Conservation (phyloP, 1,140 invertebrate species). For the Eciton burchellii region DNA sequence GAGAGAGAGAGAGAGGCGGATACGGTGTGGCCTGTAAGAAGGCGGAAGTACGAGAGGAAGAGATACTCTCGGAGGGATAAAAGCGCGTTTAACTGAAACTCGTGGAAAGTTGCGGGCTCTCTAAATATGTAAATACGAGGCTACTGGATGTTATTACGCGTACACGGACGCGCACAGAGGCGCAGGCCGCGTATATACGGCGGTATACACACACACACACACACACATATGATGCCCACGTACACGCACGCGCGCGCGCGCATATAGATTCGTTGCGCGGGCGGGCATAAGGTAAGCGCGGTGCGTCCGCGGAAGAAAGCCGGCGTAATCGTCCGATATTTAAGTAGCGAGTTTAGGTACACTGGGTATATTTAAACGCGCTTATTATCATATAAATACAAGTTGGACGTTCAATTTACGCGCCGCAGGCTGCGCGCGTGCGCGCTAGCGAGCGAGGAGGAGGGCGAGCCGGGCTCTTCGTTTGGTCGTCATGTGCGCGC, state of each 20-base stretch:
- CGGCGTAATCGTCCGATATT: conserved; percentile 83
- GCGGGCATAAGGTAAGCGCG: conserved; percentile 44
- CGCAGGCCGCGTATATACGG: too few species aligned
- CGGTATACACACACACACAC: not conserved
- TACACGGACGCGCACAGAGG: conserved; percentile 60
- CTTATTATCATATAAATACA: conserved; percentile 87
- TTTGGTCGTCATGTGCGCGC: conserved; percentile 62
- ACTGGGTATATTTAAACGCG: conserved; percentile 85
- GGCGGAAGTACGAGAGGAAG: conserved; percentile 53
- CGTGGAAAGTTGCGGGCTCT: conserved; percentile 74
- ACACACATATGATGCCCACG: conserved; percentile 20
- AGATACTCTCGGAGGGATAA: conserved; percentile 69
- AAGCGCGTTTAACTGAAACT: conserved; percentile 77
- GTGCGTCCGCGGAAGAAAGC: conserved; percentile 51
- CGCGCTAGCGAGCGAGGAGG: not conserved
- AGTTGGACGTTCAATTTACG: conserved; percentile 86
- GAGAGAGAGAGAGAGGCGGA: not conserved
- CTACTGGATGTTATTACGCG: conserved; percentile 76
- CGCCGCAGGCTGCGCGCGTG: conserved; percentile 72
- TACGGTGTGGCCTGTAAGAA: conserved; percentile 3
- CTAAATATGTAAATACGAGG: conserved; percentile 78
- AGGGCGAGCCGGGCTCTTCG: not conserved
- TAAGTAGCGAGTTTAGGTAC: conserved; percentile 85
- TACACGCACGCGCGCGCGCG: not conserved
- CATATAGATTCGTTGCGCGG: conserved; percentile 42